Evolutionary conservation across 2,113 vertebrate genomes (phyloP), one percentile per base, ranked within the genome.

Genomic region (Sapajus apella): DNA sequence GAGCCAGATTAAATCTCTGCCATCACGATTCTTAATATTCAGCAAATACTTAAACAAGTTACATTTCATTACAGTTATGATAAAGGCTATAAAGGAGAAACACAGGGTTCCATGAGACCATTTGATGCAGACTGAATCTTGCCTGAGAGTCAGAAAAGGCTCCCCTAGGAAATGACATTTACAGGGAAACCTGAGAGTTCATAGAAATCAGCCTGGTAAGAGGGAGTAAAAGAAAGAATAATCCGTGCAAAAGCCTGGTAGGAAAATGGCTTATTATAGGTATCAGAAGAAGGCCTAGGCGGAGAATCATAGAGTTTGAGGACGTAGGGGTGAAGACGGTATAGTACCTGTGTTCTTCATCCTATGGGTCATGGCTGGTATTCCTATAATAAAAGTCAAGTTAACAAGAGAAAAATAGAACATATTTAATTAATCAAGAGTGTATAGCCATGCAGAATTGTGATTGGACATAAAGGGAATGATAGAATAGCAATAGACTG

Each of bases 11-110:
- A 87, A 81, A 89, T 88, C 68, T 93, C 56, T 84, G 30, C 21
- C 50, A 72, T 90, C 25, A 18, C 16, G 32, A 27, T 27, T 84
- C 84, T 95, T 90, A 95, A 92, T 76, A 84, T 40, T 72, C 50
- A 81, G 25, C 90, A 95, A 87, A 95, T 91, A 25, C 12, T 52
- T 82, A 75, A 10, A 95, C 50, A 90, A 40, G 75, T 92, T 68
- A 16, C 11, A 87, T 90, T 93, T 87, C 17, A 37, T 87, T 85
- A 47, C 4, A 52, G 50, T 94, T 56, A 27, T 0, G 7, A 5
- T 88, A 77, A 84, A 21, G 61, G 16, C n/a, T 45, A 18, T 37
- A 8, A 91, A 88, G 40, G 12, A 85, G 77, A 85, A 68, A 80
- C 13, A 4, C 50, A 66, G 45, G 10, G 35, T 91, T 5, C 20